Conservation (phyloP, 2,113 vertebrate species). For the Ciconia stormi region DNA sequence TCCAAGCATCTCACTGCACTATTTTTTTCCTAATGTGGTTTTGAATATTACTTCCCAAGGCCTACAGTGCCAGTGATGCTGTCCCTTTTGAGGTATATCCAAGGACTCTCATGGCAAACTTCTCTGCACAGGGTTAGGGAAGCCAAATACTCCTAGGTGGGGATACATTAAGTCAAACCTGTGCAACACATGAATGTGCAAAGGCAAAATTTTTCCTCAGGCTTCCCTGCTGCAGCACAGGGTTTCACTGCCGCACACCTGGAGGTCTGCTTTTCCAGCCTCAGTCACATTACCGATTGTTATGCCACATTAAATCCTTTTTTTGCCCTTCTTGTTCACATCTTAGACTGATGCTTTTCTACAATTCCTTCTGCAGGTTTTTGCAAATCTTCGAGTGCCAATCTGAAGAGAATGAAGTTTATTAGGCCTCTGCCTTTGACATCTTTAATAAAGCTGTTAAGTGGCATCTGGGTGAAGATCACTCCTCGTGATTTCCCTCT, state of each 20-base stretch:
- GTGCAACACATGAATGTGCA: not conserved
- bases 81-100: not conserved
- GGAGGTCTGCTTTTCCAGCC: not conserved
- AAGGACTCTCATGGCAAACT: not conserved
- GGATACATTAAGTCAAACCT: not conserved
- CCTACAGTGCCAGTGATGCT: not conserved
- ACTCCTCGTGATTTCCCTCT: not conserved
- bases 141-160: not conserved
- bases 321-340: not conserved
- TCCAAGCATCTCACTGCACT: not conserved
- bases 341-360: not conserved
- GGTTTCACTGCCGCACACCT: not conserved
- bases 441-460: not conserved
- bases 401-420: not conserved
- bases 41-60: not conserved
- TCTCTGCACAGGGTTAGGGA: not conserved
- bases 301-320: not conserved
- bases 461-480: not conserved
- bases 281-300: not conserved
- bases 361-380: not conserved
- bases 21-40: not conserved
- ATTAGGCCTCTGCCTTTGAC: not conserved
- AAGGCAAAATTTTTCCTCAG: not conserved
- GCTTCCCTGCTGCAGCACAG: not conserved
- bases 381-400: not conserved